Conservation (phyloP, 2,888 invertebrate genomes). For the Plemyria rubiginata region DNA sequence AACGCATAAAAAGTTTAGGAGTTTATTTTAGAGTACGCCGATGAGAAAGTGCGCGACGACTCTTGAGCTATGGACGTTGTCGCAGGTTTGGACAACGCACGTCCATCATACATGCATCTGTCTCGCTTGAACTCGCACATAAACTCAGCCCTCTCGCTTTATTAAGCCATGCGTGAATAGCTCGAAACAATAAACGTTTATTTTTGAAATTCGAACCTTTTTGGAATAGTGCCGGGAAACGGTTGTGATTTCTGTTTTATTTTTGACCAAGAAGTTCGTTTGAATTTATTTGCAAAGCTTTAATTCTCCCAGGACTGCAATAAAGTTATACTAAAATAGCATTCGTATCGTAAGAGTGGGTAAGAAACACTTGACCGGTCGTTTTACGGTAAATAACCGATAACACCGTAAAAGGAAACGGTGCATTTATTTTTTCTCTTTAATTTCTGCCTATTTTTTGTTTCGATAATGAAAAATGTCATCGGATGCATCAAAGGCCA, state of each 20-base stretch:
- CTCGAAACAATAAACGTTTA: conserved; percentile 75
- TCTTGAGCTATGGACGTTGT: conserved; percentile 75
- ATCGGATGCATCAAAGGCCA: conserved; percentile 67
- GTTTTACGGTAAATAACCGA: conserved; percentile 33
- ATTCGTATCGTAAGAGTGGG: conserved; percentile 4
- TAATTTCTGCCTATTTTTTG: conserved; percentile 54
- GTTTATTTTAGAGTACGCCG: conserved; percentile 77
- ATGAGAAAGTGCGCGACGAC: conserved; percentile 79
- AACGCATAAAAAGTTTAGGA: conserved; percentile 75
- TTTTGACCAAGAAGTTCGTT: conserved; percentile 11
- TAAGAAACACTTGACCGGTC: conserved; percentile 18
- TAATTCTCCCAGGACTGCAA: conserved; percentile 9
- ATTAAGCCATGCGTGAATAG: conserved; percentile 67
- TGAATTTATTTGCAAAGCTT: conserved; percentile 12
- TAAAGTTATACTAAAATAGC: background rate
- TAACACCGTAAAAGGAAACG: conserved; percentile 44
- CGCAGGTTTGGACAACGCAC: conserved; percentile 67
- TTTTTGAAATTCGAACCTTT: conserved; percentile 68
- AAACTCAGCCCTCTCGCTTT: conserved; percentile 48
- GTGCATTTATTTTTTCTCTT: conserved; percentile 49
- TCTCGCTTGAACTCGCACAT: conserved; percentile 54
- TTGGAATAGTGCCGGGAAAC: conserved; percentile 49
- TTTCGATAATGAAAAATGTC: conserved; percentile 76
- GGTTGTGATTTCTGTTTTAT: conserved; percentile 34
- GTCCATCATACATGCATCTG: conserved; percentile 71